Evolutionary conservation across 2,113 vertebrate species (phyloP).

Genomic region (Etheostoma spectabile): DNA sequence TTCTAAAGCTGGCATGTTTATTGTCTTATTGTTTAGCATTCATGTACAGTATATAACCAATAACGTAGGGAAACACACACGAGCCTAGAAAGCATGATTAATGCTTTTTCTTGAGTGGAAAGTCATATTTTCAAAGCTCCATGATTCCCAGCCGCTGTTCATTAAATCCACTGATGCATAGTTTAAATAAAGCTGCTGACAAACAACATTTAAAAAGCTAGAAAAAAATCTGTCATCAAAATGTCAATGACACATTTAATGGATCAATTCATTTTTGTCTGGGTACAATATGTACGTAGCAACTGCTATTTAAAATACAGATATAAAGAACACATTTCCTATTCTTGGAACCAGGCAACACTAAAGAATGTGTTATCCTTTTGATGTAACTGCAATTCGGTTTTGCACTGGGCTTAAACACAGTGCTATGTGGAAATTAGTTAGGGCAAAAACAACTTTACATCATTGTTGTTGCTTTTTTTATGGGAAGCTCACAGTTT

Average conservation of each 20-base stretch:
- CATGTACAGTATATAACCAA: background rate
- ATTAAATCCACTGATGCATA: background rate
- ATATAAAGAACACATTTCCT: background rate
- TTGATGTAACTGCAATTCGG: background rate
- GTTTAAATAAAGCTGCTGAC: background rate
- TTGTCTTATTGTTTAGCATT: conserved; percentile 6
- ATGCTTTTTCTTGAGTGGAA: background rate
- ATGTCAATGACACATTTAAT: background rate
- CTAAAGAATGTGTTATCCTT: background rate
- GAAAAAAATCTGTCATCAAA: background rate
- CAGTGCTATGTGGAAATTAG: background rate
- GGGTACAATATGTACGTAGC: background rate
- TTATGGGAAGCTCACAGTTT: background rate
- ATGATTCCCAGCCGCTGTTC: background rate
- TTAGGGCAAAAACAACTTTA: too few species aligned
- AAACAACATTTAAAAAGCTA: background rate
- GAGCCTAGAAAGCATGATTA: background rate
- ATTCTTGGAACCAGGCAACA: background rate
- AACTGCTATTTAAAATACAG: background rate
- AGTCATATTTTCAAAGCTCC: background rate
- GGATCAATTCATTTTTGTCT: background rate
- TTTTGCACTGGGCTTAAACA: background rate
- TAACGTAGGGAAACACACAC: background rate
- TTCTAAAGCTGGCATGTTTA: conserved; percentile 35
- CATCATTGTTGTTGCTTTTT: too few species aligned